These are phyloP conservation scores for Cepphus grylle DNA, from an alignment of 2,113 vertebrate genomes.

Conservation along the genomic window DNA sequence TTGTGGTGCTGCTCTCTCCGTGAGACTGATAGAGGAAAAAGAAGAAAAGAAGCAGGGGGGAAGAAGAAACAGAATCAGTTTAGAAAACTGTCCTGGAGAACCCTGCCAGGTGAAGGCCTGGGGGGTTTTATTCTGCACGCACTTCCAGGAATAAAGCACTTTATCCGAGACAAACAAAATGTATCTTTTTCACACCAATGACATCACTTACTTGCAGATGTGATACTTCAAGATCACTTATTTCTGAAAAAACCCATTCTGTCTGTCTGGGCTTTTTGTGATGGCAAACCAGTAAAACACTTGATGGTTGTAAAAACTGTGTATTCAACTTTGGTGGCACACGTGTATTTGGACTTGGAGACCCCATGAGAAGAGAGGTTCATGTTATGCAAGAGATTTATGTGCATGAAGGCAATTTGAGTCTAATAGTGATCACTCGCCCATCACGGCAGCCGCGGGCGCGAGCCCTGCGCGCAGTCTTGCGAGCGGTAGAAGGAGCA, in stretches of 20 bases:
- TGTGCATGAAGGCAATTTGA: rapidly evolving
- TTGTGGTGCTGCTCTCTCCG: not conserved
- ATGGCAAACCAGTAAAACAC: not conserved
- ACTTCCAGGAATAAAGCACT: not conserved
- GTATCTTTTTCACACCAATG: rapidly evolving
- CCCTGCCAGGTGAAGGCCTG: not conserved
- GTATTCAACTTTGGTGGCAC: not conserved
- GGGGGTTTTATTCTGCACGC: not conserved
- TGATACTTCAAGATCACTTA: not conserved
- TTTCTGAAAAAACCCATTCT: not conserved
- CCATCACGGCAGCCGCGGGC: rapidly evolving
- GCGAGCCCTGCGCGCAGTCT: not conserved
- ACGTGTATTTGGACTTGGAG: rapidly evolving
- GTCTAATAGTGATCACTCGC: rapidly evolving
- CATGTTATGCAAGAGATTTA: not conserved
- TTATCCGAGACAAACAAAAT: not conserved
- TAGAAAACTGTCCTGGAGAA: not conserved
- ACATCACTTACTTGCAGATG: not conserved
- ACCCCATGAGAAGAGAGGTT: not conserved
- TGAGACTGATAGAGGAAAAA: not conserved
- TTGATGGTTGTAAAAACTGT: not conserved
- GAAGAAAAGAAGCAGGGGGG: not conserved
- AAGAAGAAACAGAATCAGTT: not conserved
- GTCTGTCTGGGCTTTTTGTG: not conserved
- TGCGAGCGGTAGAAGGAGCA: not conserved